A percentile compares a stretch with the other conserved stretches of the same genome.
Evolutionary conservation across 1,140 invertebrate species (phyloP).

Genomic region (Pogonomyrmex californicus): DNA sequence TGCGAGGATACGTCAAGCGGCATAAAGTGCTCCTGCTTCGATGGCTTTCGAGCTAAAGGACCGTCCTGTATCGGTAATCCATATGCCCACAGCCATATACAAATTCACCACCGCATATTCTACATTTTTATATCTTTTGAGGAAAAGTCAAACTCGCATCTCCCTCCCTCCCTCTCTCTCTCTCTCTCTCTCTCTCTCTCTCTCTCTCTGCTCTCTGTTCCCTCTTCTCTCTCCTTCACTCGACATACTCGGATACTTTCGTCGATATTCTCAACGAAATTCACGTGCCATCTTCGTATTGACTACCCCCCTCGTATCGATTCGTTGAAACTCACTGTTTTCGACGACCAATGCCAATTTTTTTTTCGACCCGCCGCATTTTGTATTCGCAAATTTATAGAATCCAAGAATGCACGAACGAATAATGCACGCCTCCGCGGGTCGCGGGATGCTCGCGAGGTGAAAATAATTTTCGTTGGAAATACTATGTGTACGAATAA

Average conservation of each 20-base stretch:
- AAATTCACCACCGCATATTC: neutral
- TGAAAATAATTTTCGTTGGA: neutral
- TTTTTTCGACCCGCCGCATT: neutral
- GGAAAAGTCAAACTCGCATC: constrained; percentile 8
- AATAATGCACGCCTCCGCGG: neutral
- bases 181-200: neutral
- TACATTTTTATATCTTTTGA: constrained; percentile 20
- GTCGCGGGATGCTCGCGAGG: neutral
- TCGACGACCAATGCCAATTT: constrained; percentile 30
- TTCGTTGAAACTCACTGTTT: constrained; percentile 9
- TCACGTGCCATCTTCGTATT: constrained; percentile 17
- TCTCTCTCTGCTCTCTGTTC: neutral
- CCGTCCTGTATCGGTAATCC: constrained; percentile 85
- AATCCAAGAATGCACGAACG: neutral
- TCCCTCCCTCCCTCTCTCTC: neutral
- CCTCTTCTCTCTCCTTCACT: neutral
- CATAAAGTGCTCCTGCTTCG: constrained; percentile 85
- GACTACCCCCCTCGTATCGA: constrained; percentile 1
- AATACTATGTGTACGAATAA: neutral
- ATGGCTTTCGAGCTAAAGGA: constrained; percentile 86
- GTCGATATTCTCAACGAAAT: constrained; percentile 22
- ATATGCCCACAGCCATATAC: neutral
- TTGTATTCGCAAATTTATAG: neutral
- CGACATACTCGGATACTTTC: constrained; percentile 11
- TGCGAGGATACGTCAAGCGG: constrained; percentile 83